Conservation (phyloP, 2,113 vertebrate species). For the Muntiacus muntjak region DNA sequence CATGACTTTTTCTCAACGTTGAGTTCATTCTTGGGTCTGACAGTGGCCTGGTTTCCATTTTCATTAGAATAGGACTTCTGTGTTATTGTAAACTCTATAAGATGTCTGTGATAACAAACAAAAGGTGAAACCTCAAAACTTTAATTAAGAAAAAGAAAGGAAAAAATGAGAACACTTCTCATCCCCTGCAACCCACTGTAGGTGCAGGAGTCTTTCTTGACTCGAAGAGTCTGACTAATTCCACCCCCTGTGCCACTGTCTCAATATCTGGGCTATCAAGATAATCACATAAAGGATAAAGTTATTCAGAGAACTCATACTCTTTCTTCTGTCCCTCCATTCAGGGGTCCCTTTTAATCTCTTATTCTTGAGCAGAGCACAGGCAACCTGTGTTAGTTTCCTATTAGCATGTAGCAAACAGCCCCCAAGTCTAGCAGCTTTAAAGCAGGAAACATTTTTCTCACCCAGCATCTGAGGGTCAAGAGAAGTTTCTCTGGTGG, state of each 20-base stretch:
- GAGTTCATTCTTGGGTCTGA: neutral
- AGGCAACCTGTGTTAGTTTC: neutral
- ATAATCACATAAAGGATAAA: rapidly evolving
- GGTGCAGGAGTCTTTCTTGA: neutral
- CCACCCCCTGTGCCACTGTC: rapidly evolving
- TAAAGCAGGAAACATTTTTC: neutral
- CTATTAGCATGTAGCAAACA: neutral
- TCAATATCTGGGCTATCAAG: neutral
- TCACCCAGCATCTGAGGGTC: neutral
- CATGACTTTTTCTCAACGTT: neutral
- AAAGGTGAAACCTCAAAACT: neutral
- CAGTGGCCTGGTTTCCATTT: rapidly evolving
- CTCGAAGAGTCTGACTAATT: neutral
- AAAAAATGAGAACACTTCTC: neutral
- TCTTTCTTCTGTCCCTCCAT: neutral
- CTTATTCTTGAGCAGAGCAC: neutral
- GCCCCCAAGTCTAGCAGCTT: neutral
- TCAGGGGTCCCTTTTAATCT: neutral
- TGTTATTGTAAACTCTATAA: neutral
- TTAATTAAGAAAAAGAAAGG: neutral
- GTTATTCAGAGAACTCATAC: rapidly evolving
- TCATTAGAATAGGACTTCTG: too few relatives aligned
- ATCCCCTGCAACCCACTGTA: rapidly evolving
- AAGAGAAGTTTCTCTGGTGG: neutral
- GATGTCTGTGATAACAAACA: neutral